A percentile compares a stretch with the other conserved stretches of the same genome.
Evolutionary conservation across 1,140 invertebrate genomes (phyloP).

Genomic region (Patella vulgata): DNA sequence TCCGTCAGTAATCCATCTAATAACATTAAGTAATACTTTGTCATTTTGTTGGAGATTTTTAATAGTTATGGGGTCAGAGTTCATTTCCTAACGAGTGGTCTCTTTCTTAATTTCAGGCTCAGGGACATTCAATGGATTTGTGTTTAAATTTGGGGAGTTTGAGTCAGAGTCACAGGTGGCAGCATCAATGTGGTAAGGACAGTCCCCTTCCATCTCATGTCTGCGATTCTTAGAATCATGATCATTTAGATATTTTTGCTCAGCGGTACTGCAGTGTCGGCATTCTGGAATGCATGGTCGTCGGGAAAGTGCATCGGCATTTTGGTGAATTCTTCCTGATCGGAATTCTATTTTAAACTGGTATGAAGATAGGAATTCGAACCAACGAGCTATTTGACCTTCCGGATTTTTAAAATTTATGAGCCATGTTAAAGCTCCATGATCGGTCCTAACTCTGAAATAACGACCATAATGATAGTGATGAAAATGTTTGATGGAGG

Average conservation of each 20-base stretch:
- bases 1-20: background rate
- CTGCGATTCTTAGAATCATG: no score
- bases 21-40: background rate
- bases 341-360: background rate
- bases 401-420: constrained; percentile 8
- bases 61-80: no score
- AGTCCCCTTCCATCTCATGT: no score
- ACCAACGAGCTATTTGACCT: constrained; percentile 13
- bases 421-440: constrained; percentile 7
- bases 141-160: no score
- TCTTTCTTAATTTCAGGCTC: no score
- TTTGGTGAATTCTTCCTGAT: background rate
- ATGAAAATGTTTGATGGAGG: constrained; percentile 35
- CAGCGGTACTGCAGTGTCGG: no score
- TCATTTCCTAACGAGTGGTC: no score
- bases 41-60: no score
- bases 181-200: no score
- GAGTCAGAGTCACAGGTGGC: no score
- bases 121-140: no score
- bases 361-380: constrained; percentile 4
- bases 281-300: background rate
- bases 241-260: no score
- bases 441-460: constrained; percentile 10
- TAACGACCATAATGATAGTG: constrained; percentile 30
- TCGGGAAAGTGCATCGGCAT: background rate